These are phyloP conservation scores for Leptopterna dolabrata DNA, from an alignment of 2,888 invertebrate genomes.

Conservation along the genomic window DNA sequence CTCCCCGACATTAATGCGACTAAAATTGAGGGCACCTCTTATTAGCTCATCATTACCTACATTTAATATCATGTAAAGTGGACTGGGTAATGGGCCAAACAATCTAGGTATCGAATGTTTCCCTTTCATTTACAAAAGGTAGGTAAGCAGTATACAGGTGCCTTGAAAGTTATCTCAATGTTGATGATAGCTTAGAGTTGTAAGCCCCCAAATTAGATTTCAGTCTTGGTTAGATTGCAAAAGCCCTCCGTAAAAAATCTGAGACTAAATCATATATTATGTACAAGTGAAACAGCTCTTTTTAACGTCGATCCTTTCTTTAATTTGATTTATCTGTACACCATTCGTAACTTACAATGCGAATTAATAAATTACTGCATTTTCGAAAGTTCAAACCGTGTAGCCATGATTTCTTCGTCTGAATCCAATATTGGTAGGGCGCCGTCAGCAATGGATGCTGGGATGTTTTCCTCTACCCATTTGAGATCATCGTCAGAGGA, in stretches of 20 bases:
- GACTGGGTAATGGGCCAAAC: too few species aligned
- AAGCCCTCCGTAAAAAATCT: neutral
- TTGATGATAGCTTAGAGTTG: too few species aligned
- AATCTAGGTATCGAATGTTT: too few species aligned
- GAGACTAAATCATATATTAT: neutral
- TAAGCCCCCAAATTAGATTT: neutral
- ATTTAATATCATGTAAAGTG: too few species aligned
- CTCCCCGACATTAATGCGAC: too few species aligned
- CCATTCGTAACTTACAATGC: neutral
- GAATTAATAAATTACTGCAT: constrained; percentile 76
- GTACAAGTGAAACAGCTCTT: neutral
- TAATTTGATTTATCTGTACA: neutral
- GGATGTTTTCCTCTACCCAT: constrained; percentile 96
- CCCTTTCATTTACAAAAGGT: too few species aligned
- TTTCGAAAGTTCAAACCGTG: constrained; percentile 88
- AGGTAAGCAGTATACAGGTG: too few species aligned
- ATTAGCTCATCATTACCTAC: too few species aligned
- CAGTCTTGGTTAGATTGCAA: neutral
- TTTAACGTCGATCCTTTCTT: neutral
- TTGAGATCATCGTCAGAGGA: constrained; percentile 78
- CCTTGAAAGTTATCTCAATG: too few species aligned
- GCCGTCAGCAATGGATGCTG: constrained; percentile 77
- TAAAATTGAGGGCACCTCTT: too few species aligned
- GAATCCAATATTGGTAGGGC: constrained; percentile 78
- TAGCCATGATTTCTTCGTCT: constrained; percentile 85